Evolutionary conservation across 2,888 invertebrate genomes (phyloP).

Genomic region (Lathronympha strigana): DNA sequence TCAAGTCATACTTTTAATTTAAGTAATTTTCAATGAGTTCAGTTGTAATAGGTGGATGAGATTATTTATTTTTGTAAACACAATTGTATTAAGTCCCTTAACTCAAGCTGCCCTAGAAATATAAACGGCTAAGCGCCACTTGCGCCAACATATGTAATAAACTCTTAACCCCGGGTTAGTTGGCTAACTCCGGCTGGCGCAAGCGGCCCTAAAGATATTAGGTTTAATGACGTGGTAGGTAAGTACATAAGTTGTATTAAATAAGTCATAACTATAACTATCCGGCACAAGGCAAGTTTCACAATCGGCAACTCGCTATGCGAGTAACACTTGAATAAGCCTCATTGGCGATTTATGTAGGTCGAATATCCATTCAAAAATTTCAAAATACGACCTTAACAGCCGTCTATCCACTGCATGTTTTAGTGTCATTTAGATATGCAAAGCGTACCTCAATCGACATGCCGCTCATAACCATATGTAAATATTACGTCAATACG

Average conservation of each 20-base stretch:
- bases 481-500: slow-evolving; percentile 64
- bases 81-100: too few relatives aligned
- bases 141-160: too few relatives aligned
- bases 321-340: slow-evolving; percentile 42
- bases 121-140: too few relatives aligned
- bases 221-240: slow-evolving; percentile 2
- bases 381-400: slow-evolving; percentile 49
- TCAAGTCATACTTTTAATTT: too few relatives aligned
- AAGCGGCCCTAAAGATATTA: too few relatives aligned
- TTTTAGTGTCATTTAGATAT: slow-evolving; percentile 47
- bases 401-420: slow-evolving; percentile 41
- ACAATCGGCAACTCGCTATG: slow-evolving; percentile 34
- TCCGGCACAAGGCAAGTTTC: slow-evolving; percentile 36
- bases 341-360: slow-evolving; percentile 51
- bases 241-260: slow-evolving; percentile 12
- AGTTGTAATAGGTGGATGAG: too few relatives aligned
- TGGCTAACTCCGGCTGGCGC: too few relatives aligned
- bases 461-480: slow-evolving; percentile 47
- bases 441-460: slow-evolving; percentile 44
- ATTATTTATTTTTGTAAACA: too few relatives aligned
- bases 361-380: slow-evolving; percentile 57
- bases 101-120: too few relatives aligned
- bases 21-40: too few relatives aligned
- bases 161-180: too few relatives aligned
- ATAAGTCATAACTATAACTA: slow-evolving; percentile 26